Base-by-base conservation (phyloP, 2,888 invertebrate species). In the Coremacera marginata region DNA sequence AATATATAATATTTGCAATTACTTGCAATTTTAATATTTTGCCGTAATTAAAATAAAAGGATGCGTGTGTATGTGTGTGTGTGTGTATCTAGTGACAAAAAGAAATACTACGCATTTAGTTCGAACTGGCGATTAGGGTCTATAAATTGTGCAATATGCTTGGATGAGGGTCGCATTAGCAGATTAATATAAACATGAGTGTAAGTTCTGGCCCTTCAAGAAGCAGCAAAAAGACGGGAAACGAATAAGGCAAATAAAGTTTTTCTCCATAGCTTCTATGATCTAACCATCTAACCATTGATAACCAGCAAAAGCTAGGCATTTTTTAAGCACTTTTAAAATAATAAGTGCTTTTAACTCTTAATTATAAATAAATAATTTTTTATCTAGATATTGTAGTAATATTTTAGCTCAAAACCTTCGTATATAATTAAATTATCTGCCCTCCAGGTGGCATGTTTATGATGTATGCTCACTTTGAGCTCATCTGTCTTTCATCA, bases 11-110 rank as follows among this genome's bases (percentile, higher is more conserved):
- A 71, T 71, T 71, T 71, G 57, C 60, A 57, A 71, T 71, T 60
- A 71, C 71, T 71, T 71, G 71, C 71, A 71, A 71, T 71, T 71
- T 71, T 71, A 71, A 60, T 71, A 60, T 71, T 49, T 51, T 25
- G 68, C 51, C 19, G 51, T 55, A 70, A 57, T 52, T 55, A 57
- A 70, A 70, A 34, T 22, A 37, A 57, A 57, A 14, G 70, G 34
- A 68, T 68, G 68, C 3, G 11, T 44, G 19, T 9, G 19, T 5
- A 9, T 55, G 70, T 7, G 27, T 8, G 37, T 8, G 44, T 14
- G 63, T 7, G 37, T n/a, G 16, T 65, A n/a, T n/a, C n/a, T n/a
- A 34, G 44, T 19, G 49, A 31, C n/a, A 55, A 55, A 55, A 5
- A 55, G 8, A 55, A 9, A 55, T 22, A 55, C 19, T 55, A 55